A percentile compares a stretch with the other conserved stretches of the same genome.
phyloP scores from a whole-genome alignment of 2,888 invertebrate species.

The Megastigmus dorsalis region DNA sequence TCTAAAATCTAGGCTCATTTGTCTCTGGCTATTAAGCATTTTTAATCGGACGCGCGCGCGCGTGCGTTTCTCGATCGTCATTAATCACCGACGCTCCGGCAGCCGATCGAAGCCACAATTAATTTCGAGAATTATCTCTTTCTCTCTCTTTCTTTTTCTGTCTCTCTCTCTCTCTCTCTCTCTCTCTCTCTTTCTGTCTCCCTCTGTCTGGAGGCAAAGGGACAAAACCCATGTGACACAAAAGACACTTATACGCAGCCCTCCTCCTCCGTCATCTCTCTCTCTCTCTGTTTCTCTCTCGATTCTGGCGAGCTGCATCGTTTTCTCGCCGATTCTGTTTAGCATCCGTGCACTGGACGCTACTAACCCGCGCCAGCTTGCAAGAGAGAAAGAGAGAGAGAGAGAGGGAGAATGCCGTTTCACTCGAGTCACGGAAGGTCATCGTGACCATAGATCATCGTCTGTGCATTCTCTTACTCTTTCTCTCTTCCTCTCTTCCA shows the following conservation, averaged over 20 bases:
- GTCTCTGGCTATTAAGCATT: too few species aligned
- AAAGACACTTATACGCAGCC: neutral
- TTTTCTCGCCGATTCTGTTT: slow-evolving; percentile 56
- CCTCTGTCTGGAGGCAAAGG: too few species aligned
- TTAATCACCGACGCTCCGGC: too few species aligned
- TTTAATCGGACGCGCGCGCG: too few species aligned
- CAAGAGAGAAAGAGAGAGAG: too few species aligned
- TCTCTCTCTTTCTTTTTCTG: too few species aligned
- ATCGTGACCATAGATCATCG: slow-evolving; percentile 60
- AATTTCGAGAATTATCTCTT: neutral
- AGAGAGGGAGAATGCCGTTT: slow-evolving; percentile 54
- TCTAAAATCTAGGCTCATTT: too few species aligned
- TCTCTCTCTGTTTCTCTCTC: slow-evolving; percentile 17
- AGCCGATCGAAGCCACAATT: neutral
- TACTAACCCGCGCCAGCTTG: slow-evolving; percentile 59
- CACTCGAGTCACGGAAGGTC: slow-evolving; percentile 60
- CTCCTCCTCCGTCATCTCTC: neutral
- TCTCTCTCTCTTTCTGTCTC: neutral
- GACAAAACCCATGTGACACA: too few species aligned
- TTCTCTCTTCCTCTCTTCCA: slow-evolving; percentile 5
- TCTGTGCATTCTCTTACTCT: slow-evolving; percentile 30
- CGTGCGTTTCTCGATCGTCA: too few species aligned
- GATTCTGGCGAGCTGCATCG: neutral
- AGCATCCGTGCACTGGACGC: slow-evolving; percentile 57
- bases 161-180: neutral